Evolutionary conservation across 2,888 invertebrate genomes (phyloP), one percentile per base, ranked within the genome.

Genomic region (Meteorus cinctellus): DNA sequence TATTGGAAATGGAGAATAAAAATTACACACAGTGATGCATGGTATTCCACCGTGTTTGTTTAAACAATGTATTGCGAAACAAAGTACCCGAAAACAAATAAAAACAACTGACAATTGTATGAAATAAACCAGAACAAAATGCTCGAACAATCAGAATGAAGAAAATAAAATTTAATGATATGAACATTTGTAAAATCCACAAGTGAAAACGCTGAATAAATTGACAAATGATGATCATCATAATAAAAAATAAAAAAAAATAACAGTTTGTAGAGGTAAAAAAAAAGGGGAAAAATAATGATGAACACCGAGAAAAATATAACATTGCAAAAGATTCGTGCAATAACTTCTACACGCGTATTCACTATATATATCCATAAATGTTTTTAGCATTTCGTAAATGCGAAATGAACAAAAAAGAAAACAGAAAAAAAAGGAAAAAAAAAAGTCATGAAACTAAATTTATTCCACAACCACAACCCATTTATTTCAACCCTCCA

Each of bases 111-210:
- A 41, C 41, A 41, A 41, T 41, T 8, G 8, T 41, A 41, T 41
- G 41, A 2, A 41, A 72, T n/a, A 24, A 24, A 74, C 68, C 74
- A 72, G 77, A 77, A 80, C 73, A 79, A 81, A 83, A 82, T 84
- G 85, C 85, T 83, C 82, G 83, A 85, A 86, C 86, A 85, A 86
- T 86, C 85, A 86, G 78, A 80, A 76, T 67, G 72, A 76, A 68
- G 24, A 34, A 78, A 62, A 72, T 34, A 76, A 77, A 73, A 74
- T 48, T 66, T 62, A 74, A 70, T 68, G 45, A 63, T 45, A 51
- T 65, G 36, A 63, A 60, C 27, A 62, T 76, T 73, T 76, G 45
- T 68, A 66, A 41, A 41, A 12, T 12, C 41, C 1, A 48, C 16
- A n/a, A 24, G 1, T 19, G 6, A 48, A 19, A 55, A 19, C 8